A percentile compares a stretch with the other conserved stretches of the same genome.
Conservation (phyloP, 1,140 invertebrate species). For the Drosophila pandora region DNA sequence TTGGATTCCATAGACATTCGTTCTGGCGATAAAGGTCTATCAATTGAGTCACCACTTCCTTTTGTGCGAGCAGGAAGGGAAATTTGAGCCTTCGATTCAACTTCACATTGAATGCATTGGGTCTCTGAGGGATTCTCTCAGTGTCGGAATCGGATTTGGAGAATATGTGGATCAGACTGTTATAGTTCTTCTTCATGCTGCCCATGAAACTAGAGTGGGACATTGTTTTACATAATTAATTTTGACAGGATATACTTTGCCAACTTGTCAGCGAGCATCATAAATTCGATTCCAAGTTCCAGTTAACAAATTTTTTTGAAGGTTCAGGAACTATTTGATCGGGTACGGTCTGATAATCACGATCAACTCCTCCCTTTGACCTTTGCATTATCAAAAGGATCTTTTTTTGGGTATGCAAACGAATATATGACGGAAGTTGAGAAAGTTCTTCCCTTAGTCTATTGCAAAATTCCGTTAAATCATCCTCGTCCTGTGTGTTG, state of each 20-base stretch:
- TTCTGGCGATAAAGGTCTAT: slow-evolving; percentile 15
- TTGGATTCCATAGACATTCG: slow-evolving; percentile 21
- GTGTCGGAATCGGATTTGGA: neutral
- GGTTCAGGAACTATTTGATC: neutral
- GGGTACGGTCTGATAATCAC: neutral
- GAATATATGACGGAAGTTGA: neutral
- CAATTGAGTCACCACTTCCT: slow-evolving; percentile 6
- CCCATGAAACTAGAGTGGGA: slow-evolving; percentile 9
- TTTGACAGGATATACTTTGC: neutral
- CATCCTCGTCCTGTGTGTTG: neutral
- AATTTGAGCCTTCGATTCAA: neutral
- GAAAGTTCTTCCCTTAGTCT: slow-evolving; percentile 7
- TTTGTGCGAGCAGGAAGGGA: neutral
- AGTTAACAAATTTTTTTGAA: neutral
- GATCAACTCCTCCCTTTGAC: neutral
- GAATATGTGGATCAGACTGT: slow-evolving; percentile 6
- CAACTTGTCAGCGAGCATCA: neutral
- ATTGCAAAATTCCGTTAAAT: slow-evolving; percentile 14
- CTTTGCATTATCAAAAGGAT: slow-evolving; percentile 3
- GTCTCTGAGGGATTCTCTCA: neutral
- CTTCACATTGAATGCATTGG: slow-evolving; percentile 20
- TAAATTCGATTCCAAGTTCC: neutral
- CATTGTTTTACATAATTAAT: slow-evolving; percentile 5
- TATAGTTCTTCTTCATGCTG: slow-evolving; percentile 11
- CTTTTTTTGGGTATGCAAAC: slow-evolving; percentile 14